Evolutionary conservation across 2,888 invertebrate species (phyloP), one percentile per base, ranked within the genome.

Genomic region (Dichetophora obliterata): DNA sequence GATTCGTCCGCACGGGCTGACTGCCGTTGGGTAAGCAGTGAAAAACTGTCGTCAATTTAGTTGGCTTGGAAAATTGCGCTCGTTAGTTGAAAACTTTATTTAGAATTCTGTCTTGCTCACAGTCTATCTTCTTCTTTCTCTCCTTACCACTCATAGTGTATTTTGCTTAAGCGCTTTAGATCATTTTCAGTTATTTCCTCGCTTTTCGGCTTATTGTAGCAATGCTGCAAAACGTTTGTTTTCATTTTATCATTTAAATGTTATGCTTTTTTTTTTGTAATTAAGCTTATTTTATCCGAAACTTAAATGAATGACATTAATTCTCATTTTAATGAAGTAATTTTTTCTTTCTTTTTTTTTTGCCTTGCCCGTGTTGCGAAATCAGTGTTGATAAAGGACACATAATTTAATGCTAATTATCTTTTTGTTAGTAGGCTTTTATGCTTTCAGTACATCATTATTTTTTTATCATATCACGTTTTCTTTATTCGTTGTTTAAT

Each of bases 241-340:
- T 27, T 59, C n/a, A 59, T 59, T 52, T 48, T 54, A 69, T 54
- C 69, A 50, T 68, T 50, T 50, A 68, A 48, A 68, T 68, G 68
- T 50, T 52, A 9, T 16, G 43, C 24, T 48, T 52, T 34, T 50
- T 22, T 54, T 69, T 69, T 52, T n/a, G 69, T 43, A 71, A 68
- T 77, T 75, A 77, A 77, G 72, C 75, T 61, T 68, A 75, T 75
- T 75, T 71, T 54, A 63, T 34, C 65, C 43, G 65, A 75, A 77
- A 75, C 72, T 69, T 54, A 69, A 59, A 70, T 57, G 37, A 61
- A 65, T 74, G 63, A 71, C 77, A 77, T 78, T 76, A 75, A 78
- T 78, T 75, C 74, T 78, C 68, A 77, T 78, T 78, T 71, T 75
- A 75, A 68, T 77, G 70, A 78, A 73, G 75, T 43, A 19, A 66